Evolutionary conservation across 1,140 invertebrate species (phyloP), one percentile per base, ranked within the genome.

Genomic region (Caenorhabditis inopinata): DNA sequence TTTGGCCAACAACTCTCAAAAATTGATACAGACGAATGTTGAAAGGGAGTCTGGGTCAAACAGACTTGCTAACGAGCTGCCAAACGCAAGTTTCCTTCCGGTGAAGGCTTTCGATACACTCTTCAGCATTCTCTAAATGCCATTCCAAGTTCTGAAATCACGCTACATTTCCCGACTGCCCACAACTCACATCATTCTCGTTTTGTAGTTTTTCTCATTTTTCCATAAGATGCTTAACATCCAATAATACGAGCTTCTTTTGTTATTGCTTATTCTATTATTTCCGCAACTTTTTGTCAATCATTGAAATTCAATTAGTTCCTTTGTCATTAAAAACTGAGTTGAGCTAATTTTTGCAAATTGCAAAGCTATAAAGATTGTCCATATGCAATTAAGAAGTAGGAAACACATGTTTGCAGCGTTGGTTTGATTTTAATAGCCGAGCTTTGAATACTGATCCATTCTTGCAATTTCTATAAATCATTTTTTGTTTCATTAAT

Each of bases 71-170:
- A 68, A 68, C 58, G 58, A 68, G 58, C 32, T 68, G 58, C n/a
- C 58, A 68, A 68, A 68, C 58, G 58, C 58, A 68, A 68, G 58
- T 68, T 68, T 68, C 58, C 58, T 68, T 68, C 58, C 58, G 58
- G 58, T 68, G 58, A 12, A 32, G 58, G 58, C 29, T 68, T 38
- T 14, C 29, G 58, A 58, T n/a, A n/a, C 51, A 29, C 51, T 25
- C 51, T 38, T 35, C 58, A 68, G 32, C 38, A 68, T 68, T 68
- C 9, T 35, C 58, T 68, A 68, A 68, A 68, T 68, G 58, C 32
- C 58, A 68, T 68, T 68, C 58, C 58, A 21, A 68, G 58, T 68
- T 68, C 58, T 68, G 58, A 68, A 68, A 68, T 68, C 58, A 68
- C 58, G 58, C 58, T 32, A 68, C 58, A 68, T 68, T 68, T 68